Conservation (phyloP, 2,888 invertebrate genomes). For the Fragum fragum region DNA sequence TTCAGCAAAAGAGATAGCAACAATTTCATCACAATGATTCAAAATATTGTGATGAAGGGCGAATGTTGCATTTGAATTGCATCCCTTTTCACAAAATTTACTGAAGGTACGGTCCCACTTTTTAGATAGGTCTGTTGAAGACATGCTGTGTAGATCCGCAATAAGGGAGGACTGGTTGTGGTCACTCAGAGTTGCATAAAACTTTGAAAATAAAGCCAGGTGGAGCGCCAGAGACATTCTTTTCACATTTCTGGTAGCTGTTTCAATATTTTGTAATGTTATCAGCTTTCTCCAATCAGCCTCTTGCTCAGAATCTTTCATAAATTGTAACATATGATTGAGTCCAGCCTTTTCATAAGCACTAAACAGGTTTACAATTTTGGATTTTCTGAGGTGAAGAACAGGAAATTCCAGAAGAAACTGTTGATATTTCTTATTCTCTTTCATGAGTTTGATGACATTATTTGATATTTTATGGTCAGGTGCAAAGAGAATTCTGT, state of each 20-base stretch:
- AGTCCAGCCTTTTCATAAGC: slow-evolving; percentile 54
- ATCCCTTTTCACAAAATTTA: slow-evolving; percentile 18
- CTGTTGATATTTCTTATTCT: slow-evolving; percentile 18
- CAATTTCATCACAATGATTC: slow-evolving; percentile 57
- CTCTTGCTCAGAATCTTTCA: slow-evolving; percentile 37
- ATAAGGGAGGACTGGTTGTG: not conserved
- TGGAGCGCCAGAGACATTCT: slow-evolving; percentile 19
- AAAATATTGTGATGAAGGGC: slow-evolving; percentile 53
- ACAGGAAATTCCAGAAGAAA: slow-evolving; percentile 56
- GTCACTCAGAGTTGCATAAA: not conserved
- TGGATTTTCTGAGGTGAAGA: slow-evolving; percentile 53
- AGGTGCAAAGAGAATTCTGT: slow-evolving; percentile 57
- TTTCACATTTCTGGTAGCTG: slow-evolving; percentile 32
- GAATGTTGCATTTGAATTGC: slow-evolving; percentile 45
- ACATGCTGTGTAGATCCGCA: not conserved
- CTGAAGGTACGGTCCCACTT: not conserved
- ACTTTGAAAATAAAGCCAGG: not conserved
- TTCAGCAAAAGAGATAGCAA: slow-evolving; percentile 13
- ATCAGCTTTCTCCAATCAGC: slow-evolving; percentile 23
- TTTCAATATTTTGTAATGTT: slow-evolving; percentile 27
- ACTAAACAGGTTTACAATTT: slow-evolving; percentile 43
- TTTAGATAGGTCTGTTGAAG: not conserved
- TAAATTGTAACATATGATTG: slow-evolving; percentile 49
- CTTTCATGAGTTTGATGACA: slow-evolving; percentile 38
- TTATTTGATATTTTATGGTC: slow-evolving; percentile 60